Conservation (phyloP, 2,888 invertebrate species). For the Steinernema hermaphroditum region DNA sequence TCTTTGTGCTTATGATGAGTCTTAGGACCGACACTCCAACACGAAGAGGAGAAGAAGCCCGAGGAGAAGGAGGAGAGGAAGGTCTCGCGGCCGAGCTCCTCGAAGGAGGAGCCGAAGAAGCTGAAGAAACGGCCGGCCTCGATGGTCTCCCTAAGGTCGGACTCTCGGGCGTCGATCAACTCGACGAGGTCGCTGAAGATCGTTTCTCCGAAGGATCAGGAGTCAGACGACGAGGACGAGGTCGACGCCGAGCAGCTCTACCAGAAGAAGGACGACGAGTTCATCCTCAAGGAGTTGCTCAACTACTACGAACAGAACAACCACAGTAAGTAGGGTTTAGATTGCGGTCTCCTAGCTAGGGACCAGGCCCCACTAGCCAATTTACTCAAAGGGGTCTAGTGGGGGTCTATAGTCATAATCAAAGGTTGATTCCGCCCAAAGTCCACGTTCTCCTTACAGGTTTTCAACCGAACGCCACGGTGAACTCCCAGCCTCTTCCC, state of each 20-base stretch:
- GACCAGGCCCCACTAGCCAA: too few species aligned
- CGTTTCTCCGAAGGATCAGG: not conserved
- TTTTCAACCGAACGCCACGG: not conserved
- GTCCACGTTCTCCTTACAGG: too few species aligned
- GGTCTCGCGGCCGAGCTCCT: too few species aligned
- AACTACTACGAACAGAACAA: constrained; percentile 16
- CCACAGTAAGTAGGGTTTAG: constrained; percentile 10
- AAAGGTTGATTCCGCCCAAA: too few species aligned
- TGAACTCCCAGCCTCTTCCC: not conserved
- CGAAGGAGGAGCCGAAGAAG: not conserved
- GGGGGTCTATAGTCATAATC: too few species aligned
- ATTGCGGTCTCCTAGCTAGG: too few species aligned
- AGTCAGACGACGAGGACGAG: not conserved
- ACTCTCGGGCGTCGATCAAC: not conserved
- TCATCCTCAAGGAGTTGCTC: constrained; percentile 7
- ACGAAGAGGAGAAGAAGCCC: not conserved
- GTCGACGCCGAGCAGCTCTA: not conserved
- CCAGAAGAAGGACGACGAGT: constrained; percentile 6
- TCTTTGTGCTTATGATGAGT: not conserved
- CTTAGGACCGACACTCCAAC: constrained; percentile 5
- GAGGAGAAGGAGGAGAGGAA: not conserved
- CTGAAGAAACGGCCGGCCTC: not conserved
- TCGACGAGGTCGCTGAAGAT: not conserved
- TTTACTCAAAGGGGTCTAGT: too few species aligned
- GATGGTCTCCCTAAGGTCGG: not conserved